Evolutionary conservation across 2,888 invertebrate genomes (phyloP).

Genomic region (Chymomyza caudatula): DNA sequence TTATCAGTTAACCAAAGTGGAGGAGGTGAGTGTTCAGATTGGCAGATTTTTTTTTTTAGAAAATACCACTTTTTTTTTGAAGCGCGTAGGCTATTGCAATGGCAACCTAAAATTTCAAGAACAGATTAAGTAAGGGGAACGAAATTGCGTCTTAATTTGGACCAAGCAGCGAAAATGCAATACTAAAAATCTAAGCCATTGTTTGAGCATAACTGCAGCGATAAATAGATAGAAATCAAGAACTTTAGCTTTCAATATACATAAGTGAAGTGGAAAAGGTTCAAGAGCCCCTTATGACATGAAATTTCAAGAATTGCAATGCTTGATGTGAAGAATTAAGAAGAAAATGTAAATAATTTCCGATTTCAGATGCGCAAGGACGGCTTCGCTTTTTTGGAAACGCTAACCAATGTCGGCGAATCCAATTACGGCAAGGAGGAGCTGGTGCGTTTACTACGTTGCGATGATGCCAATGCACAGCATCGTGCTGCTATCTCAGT

Average conservation of each 20-base stretch:
- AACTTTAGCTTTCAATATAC: too few relatives aligned
- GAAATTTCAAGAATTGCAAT: background rate
- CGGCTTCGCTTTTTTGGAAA: constrained; percentile 73
- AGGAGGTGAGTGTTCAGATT: constrained; percentile 56
- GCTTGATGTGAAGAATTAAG: too few relatives aligned
- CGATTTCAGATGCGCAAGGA: constrained; percentile 68
- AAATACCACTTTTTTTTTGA: too few relatives aligned
- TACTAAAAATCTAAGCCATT: too few relatives aligned
- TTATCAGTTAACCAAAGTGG: constrained; percentile 72
- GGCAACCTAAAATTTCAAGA: background rate
- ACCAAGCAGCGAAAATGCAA: too few relatives aligned
- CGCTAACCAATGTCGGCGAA: constrained; percentile 76
- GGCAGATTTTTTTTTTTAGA: background rate
- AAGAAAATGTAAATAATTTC: background rate
- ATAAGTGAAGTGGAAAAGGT: too few relatives aligned
- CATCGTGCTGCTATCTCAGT: constrained; percentile 76
- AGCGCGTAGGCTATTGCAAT: too few relatives aligned
- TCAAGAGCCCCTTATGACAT: too few relatives aligned
- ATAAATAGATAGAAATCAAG: too few relatives aligned
- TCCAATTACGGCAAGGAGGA: constrained; percentile 78
- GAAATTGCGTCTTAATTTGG: too few relatives aligned
- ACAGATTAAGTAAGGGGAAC: background rate
- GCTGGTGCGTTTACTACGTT: constrained; percentile 72
- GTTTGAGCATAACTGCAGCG: too few relatives aligned
- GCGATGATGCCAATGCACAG: constrained; percentile 68